Evolutionary conservation across 2,888 invertebrate genomes (phyloP), one percentile per base, ranked within the genome.

Genomic region (Gerris lacustris): DNA sequence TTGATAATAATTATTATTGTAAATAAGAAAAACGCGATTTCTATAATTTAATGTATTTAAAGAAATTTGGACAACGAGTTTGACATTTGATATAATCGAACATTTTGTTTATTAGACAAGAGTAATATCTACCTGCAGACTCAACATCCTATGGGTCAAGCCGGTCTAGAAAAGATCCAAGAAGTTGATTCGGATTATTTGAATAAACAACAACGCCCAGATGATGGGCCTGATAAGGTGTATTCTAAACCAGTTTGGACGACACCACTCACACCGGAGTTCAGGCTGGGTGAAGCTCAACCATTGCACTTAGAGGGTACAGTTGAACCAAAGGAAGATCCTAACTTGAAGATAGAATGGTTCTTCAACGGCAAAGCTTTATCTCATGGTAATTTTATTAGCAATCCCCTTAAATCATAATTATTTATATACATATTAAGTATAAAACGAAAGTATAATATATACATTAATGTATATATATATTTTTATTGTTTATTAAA

Each of bases 251-350:
- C 95, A 62, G 86, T 91, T 76, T 95, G 94, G 90, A 87, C 89
- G 9, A 88, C 89, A 66, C 94, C 93, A 9, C 83, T 94, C 73
- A 86, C 87, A 77, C 86, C 91, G 15, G 92, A 93, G 80, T 89
- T 92, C 80, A 87, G 86, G 78, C 82, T 94, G 66, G 84, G 87
- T 69, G 94, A 95, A 82, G 88, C 90, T 15, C 90, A 93, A 81
- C 86, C 91, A 2, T 83, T 96, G 67, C 96, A 96, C 80, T 85
- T 99, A 74, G 96, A 98, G 82, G 96, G 93, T 68, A 91, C 93
- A 77, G 92, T 98, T 18, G 94, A 95, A 79, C 97, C 97, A 0
- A 94, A 94, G 79, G 89, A 91, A 79, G 95, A 95, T 83, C 94
- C 94, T 6, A 88, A 92, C 77, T 82, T 95, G 69, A 92, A 89